phyloP scores from a whole-genome alignment of 2,797 vertebrate genomes.

The Botia almorhae region DNA sequence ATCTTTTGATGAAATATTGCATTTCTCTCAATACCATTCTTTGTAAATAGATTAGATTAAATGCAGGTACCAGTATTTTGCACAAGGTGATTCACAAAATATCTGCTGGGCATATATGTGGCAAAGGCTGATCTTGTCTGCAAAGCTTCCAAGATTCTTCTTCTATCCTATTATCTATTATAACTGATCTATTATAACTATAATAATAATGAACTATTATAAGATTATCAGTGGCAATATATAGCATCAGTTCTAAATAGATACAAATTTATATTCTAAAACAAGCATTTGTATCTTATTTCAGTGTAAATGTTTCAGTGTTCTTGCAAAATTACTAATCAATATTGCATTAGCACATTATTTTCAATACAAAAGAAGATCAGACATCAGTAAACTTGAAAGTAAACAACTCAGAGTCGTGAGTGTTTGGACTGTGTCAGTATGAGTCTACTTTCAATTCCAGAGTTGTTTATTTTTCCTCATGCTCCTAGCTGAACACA shows the following conservation, averaged over 20 bases:
- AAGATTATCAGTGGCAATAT: neutral
- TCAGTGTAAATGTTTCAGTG: constrained; percentile 56
- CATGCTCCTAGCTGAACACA: constrained; percentile 58
- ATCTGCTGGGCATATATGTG: neutral
- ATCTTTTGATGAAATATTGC: neutral
- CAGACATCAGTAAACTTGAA: constrained; percentile 73
- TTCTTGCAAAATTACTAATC: constrained; percentile 28
- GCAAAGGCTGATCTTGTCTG: neutral
- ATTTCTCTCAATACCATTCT: constrained; percentile 63
- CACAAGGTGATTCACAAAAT: constrained; percentile 45
- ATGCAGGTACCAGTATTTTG: constrained; percentile 74
- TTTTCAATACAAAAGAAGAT: constrained; percentile 70
- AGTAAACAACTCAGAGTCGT: constrained; percentile 73
- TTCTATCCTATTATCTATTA: neutral
- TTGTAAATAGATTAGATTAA: constrained; percentile 73
- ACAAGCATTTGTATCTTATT: neutral
- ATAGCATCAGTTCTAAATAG: neutral
- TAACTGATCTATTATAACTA: no score
- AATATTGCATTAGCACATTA: constrained; percentile 66
- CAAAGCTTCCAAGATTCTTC: neutral
- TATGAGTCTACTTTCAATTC: constrained; percentile 57
- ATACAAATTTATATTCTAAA: neutral
- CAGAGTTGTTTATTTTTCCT: constrained; percentile 47
- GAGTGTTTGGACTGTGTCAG: constrained; percentile 59
- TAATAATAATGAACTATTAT: no score